Evolutionary conservation across 2,113 vertebrate species (phyloP).

Genomic region (Mohoua ochrocephala): DNA sequence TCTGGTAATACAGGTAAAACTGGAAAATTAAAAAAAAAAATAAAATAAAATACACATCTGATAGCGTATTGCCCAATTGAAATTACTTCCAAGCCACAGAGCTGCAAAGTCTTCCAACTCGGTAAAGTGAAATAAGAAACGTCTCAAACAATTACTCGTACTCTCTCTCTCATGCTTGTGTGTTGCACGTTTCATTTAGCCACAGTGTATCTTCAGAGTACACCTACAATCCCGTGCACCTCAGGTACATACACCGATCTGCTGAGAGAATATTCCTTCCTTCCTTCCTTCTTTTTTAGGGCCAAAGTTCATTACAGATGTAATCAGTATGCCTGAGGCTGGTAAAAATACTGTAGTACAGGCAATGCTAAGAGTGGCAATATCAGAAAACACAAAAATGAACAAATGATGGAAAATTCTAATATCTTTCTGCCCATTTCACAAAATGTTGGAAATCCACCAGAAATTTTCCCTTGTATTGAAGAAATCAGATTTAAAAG

Average conservation of each 20-base stretch:
- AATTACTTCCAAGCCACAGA: slow-evolving; percentile 75
- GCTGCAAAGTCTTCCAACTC: slow-evolving; percentile 72
- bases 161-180: slow-evolving; percentile 68
- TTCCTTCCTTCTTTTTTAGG: slow-evolving; percentile 68
- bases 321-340: slow-evolving; percentile 72
- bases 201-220: slow-evolving; percentile 71
- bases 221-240: slow-evolving; percentile 69
- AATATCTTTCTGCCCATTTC: slow-evolving; percentile 81
- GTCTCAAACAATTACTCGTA: slow-evolving; percentile 72
- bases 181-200: slow-evolving; percentile 63
- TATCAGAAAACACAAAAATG: slow-evolving; percentile 79
- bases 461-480: slow-evolving; percentile 81
- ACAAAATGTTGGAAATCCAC: slow-evolving; percentile 84
- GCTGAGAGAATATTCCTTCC: slow-evolving; percentile 65
- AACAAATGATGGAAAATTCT: slow-evolving; percentile 83
- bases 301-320: slow-evolving; percentile 72
- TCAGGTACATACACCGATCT: slow-evolving; percentile 62
- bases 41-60: slow-evolving; percentile 61
- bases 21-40: slow-evolving; percentile 70
- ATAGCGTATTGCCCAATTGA: slow-evolving; percentile 73
- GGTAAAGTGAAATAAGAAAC: slow-evolving; percentile 67
- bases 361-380: slow-evolving; percentile 80
- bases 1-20: slow-evolving; percentile 77
- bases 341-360: slow-evolving; percentile 78
- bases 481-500: slow-evolving; percentile 80